Percentiles rank a stretch among this genome's conserved stretches.
phyloP scores from a whole-genome alignment of 2,113 vertebrate species.

The Sapayoa aenigma region DNA sequence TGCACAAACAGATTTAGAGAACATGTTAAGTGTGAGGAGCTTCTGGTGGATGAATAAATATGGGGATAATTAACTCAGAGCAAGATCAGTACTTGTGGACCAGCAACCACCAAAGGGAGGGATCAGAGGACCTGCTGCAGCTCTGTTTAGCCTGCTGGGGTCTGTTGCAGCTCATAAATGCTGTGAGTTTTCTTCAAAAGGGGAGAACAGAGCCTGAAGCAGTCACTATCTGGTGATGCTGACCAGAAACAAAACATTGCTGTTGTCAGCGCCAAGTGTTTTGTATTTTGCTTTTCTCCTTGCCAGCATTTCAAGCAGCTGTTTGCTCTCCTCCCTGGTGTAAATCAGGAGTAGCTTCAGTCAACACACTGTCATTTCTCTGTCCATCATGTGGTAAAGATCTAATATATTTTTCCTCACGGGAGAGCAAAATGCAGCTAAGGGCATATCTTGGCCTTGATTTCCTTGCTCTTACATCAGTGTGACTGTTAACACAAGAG shows the following conservation, averaged over 20 bases:
- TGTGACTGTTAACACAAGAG: background rate
- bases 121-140: background rate
- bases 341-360: constrained; percentile 8
- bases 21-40: background rate
- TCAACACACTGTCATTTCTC: background rate
- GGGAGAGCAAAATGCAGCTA: background rate
- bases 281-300: constrained; percentile 27
- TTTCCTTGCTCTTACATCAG: background rate
- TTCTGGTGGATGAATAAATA: background rate
- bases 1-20: background rate
- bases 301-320: background rate
- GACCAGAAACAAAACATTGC: constrained; percentile 31
- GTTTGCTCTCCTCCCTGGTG: constrained; percentile 16
- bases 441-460: background rate
- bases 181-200: constrained; percentile 14
- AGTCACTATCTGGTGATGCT: background rate
- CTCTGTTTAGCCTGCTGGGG: background rate
- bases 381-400: background rate
- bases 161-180: background rate
- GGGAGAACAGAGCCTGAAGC: constrained; percentile 12
- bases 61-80: background rate
- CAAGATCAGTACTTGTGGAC: background rate
- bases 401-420: background rate
- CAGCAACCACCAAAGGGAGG: background rate
- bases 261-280: background rate